Evolutionary conservation across 2,888 invertebrate genomes (phyloP).

Genomic region (Aspidapion aeneum): DNA sequence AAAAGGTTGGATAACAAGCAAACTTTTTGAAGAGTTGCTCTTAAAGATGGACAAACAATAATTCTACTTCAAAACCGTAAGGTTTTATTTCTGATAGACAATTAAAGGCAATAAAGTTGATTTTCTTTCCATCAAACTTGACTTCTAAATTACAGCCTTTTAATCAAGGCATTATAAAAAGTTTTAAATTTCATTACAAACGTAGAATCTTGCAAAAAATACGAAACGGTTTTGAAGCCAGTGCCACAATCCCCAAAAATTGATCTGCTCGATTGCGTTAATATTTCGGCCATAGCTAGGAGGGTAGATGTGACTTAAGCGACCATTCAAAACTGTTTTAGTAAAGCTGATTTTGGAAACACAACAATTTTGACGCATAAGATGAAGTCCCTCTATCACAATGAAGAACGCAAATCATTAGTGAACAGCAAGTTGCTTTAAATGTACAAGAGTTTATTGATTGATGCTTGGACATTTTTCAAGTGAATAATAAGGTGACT

Average conservation of each 20-base stretch:
- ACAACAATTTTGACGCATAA: constrained; percentile 11
- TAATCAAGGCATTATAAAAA: constrained; percentile 16
- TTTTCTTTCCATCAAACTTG: constrained; percentile 19
- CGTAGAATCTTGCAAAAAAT: background rate
- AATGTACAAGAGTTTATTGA: constrained; percentile 8
- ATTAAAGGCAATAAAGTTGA: constrained; percentile 16
- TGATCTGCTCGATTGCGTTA: constrained; percentile 11
- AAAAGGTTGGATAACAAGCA: background rate
- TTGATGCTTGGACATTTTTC: too few relatives aligned
- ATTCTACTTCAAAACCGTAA: constrained; percentile 14
- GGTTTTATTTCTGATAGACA: constrained; percentile 14
- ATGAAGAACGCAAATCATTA: constrained; percentile 3
- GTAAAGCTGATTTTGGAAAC: constrained; percentile 15
- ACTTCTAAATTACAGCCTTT: constrained; percentile 17
- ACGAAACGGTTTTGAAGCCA: background rate
- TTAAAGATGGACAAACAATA: constrained; percentile 11
- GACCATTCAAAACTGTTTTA: constrained; percentile 19
- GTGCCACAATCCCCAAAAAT: constrained; percentile 10
- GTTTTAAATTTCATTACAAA: constrained; percentile 15
- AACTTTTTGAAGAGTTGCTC: constrained; percentile 7
- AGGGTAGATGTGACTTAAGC: constrained; percentile 13
- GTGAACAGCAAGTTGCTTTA: constrained; percentile 7
- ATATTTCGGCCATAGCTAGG: constrained; percentile 14
- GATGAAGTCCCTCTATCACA: constrained; percentile 11
- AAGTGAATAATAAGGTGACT: constrained; percentile 9